phyloP scores from a whole-genome alignment of 2,888 invertebrate genomes.

The Argyresthia albistria region DNA sequence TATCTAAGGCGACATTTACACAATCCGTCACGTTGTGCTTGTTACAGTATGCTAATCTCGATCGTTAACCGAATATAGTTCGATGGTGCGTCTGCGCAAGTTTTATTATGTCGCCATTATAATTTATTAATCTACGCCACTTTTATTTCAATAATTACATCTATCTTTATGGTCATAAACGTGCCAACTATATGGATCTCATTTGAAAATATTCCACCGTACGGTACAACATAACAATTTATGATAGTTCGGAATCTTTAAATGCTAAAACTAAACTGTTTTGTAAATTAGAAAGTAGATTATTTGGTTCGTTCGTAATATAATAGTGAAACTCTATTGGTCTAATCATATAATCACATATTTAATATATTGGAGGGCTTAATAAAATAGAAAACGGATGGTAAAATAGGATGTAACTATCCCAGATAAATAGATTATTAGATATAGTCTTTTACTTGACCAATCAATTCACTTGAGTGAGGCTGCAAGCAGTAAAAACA shows the following conservation, averaged over 20 bases:
- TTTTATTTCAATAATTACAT: slow-evolving; percentile 1
- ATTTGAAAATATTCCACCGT: background rate
- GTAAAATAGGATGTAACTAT: too few species aligned
- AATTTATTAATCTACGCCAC: slow-evolving; percentile 1
- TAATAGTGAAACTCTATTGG: too few species aligned
- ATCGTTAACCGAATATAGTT: background rate
- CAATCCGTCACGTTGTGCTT: too few species aligned
- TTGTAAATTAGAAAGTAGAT: slow-evolving; percentile 2
- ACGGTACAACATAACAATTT: background rate
- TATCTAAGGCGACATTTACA: too few species aligned
- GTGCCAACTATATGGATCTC: background rate
- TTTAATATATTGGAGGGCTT: too few species aligned
- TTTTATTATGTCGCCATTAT: background rate
- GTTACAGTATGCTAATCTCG: background rate
- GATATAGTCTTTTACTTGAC: too few species aligned
- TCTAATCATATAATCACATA: too few species aligned
- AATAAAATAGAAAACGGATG: too few species aligned
- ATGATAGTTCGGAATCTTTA: background rate
- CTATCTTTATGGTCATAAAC: background rate
- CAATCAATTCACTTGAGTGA: too few species aligned
- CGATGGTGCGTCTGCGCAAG: background rate
- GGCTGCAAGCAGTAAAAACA: too few species aligned
- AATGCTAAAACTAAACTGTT: background rate
- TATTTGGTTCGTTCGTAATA: background rate
- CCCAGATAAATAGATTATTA: too few species aligned